phyloP scores from a whole-genome alignment of 2,113 vertebrate species.

The Pluvianellus socialis region DNA sequence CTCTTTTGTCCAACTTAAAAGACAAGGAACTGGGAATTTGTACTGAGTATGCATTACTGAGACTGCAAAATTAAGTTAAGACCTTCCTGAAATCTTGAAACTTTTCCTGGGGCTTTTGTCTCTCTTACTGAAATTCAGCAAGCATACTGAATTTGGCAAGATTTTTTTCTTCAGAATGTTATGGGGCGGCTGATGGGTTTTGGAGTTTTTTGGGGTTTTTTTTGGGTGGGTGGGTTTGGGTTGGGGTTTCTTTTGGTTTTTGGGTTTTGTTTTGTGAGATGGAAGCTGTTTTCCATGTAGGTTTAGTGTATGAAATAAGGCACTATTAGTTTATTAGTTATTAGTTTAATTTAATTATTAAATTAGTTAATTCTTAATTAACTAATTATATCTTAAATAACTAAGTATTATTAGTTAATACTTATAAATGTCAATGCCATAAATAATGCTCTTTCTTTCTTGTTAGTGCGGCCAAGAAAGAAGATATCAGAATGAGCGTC shows the following conservation, averaged over 20 bases:
- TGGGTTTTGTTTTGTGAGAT: not conserved
- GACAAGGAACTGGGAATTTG: not conserved
- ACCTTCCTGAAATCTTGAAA: not conserved
- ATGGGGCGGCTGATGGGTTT: not conserved
- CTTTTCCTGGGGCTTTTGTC: not conserved
- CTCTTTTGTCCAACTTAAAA: not conserved
- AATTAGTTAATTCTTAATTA: too few species aligned
- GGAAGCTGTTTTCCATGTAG: not conserved
- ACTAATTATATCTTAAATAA: too few species aligned
- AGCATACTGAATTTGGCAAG: not conserved
- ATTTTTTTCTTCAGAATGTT: not conserved
- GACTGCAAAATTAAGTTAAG: not conserved
- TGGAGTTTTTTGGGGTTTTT: not conserved
- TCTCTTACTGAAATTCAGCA: not conserved
- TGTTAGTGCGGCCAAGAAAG: slow-evolving; percentile 81
- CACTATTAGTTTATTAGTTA: not conserved
- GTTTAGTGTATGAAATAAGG: not conserved
- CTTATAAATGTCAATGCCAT: not conserved
- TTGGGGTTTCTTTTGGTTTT: not conserved
- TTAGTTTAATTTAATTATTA: too few species aligned
- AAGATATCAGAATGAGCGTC: slow-evolving; percentile 82
- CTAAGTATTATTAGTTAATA: not conserved
- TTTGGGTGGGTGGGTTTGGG: not conserved
- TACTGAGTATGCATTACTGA: not conserved
- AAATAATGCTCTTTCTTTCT: not conserved